Conservation (phyloP, 2,888 invertebrate species). For the Drosophila phalerata region DNA sequence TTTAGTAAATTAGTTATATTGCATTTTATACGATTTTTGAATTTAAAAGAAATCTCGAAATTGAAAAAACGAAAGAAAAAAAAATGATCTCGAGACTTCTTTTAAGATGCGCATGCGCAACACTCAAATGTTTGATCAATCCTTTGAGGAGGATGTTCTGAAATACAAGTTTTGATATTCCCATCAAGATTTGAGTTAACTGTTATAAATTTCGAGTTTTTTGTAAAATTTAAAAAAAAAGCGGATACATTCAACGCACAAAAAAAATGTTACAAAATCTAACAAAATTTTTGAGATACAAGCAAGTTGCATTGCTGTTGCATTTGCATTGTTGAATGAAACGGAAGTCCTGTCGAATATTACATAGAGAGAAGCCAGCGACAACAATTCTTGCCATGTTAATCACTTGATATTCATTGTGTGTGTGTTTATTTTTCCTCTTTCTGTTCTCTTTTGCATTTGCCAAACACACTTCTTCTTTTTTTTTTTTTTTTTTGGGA, state of each 20-base stretch:
- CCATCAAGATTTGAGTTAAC: conserved; percentile 44
- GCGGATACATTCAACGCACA: conserved; percentile 31
- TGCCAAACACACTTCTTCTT: conserved; percentile 12
- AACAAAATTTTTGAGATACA: conserved; percentile 51
- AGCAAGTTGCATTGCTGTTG: conserved; percentile 64
- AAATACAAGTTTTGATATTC: conserved; percentile 23
- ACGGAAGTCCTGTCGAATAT: conserved; percentile 25
- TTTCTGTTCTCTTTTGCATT: conserved; percentile 41
- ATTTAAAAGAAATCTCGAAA: not conserved
- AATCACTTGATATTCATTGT: conserved; percentile 51
- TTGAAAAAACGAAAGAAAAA: not conserved
- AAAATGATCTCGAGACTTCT: not conserved
- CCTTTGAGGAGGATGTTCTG: not conserved
- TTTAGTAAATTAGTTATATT: not conserved
- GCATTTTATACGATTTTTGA: conserved; percentile 7
- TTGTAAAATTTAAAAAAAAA: conserved; percentile 20
- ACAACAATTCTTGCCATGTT: conserved; percentile 48
- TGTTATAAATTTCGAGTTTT: conserved; percentile 40
- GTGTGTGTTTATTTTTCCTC: conserved; percentile 46
- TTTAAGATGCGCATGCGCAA: conserved; percentile 26
- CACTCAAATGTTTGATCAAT: not conserved
- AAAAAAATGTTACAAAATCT: conserved; percentile 53
- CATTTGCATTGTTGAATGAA: conserved; percentile 56
- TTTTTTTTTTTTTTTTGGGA: conserved; percentile 19
- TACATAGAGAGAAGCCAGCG: conserved; percentile 13